A percentile compares a stretch with the other conserved stretches of the same genome.
phyloP scores from a whole-genome alignment of 2,888 invertebrate genomes.

The Drosophila fungiperda region DNA sequence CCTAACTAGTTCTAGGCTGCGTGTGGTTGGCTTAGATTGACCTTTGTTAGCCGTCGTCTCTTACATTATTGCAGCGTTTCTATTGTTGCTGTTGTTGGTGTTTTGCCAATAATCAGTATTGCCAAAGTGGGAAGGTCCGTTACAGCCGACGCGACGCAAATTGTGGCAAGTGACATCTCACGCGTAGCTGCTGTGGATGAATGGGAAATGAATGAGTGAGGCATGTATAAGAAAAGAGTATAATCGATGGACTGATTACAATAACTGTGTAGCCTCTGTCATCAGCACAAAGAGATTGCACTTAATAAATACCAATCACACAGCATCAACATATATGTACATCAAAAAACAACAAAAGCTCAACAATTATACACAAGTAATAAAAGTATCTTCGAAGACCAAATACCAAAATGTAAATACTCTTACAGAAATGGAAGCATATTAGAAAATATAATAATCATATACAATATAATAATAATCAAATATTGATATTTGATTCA shows the following conservation, averaged over 20 bases:
- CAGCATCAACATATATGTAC: conserved; percentile 32
- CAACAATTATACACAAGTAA: conserved; percentile 1
- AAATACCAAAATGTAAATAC: background rate
- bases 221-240: background rate
- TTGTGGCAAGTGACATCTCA: conserved; percentile 59
- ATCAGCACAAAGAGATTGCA: conserved; percentile 58
- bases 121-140: conserved; percentile 54
- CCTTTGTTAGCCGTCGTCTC: conserved; percentile 59
- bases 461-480: background rate
- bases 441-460: background rate
- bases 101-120: conserved; percentile 43
- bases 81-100: conserved; percentile 11
- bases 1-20: conserved; percentile 78
- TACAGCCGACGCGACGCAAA: conserved; percentile 36
- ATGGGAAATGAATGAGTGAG: conserved; percentile 51
- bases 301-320: conserved; percentile 34
- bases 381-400: background rate
- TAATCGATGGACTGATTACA: conserved; percentile 50
- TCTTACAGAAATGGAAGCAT: background rate
- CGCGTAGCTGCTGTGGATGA: conserved; percentile 58
- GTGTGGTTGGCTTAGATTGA: conserved; percentile 62
- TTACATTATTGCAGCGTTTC: conserved; percentile 72
- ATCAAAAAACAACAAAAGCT: conserved; percentile 7
- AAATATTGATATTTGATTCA: background rate
- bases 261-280: conserved; percentile 50